Conservation (phyloP, 2,888 invertebrate species). For the Noctua fimbriata region DNA sequence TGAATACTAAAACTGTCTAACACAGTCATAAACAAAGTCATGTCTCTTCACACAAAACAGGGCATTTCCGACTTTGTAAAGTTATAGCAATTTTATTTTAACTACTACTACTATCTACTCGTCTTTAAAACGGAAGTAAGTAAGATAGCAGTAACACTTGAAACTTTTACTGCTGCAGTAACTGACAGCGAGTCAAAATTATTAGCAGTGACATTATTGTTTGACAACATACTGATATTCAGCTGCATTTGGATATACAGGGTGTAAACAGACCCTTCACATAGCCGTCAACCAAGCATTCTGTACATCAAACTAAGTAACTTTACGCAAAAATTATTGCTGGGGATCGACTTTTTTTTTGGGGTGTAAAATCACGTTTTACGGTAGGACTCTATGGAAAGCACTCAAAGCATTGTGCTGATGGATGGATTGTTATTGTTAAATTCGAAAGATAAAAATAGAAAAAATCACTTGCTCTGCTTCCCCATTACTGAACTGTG, state of each 20-base stretch:
- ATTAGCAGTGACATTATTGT: conserved; percentile 22
- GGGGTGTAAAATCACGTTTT: no score
- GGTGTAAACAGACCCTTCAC: no score
- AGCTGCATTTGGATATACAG: no score
- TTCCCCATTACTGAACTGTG: not conserved
- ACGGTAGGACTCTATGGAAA: no score
- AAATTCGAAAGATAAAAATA: no score
- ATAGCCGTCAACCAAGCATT: no score
- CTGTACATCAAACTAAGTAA: no score
- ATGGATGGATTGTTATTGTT: no score
- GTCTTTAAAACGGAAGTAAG: conserved; percentile 40
- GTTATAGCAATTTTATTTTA: conserved; percentile 59
- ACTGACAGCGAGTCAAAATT: conserved; percentile 23
- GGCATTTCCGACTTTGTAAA: conserved; percentile 59
- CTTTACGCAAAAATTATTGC: no score
- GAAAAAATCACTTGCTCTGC: not conserved
- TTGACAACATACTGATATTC: not conserved
- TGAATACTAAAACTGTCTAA: conserved; percentile 49
- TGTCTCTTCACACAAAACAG: conserved; percentile 46
- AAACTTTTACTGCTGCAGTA: conserved; percentile 34
- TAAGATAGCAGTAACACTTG: conserved; percentile 36
- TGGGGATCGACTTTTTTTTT: no score
- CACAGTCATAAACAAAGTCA: conserved; percentile 59
- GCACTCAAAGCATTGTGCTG: no score
- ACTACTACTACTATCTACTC: conserved; percentile 25